These are phyloP conservation scores for Gnathochromis pfefferi DNA, from an alignment of 2,113 vertebrate genomes.

Conservation along the genomic window DNA sequence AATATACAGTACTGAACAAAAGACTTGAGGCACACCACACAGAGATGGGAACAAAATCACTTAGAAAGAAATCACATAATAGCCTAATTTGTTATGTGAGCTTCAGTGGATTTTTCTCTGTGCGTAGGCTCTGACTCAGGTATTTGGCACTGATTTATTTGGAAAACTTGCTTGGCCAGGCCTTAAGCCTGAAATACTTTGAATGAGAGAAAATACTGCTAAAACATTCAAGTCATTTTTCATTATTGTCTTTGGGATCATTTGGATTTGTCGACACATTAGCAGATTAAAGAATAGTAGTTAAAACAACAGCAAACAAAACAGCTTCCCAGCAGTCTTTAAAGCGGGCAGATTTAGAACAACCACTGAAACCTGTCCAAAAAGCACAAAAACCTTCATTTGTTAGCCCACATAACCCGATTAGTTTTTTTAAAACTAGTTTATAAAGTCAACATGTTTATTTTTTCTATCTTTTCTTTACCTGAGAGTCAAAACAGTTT, in stretches of 20 bases:
- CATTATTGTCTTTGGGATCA: neutral
- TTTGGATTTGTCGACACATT: neutral
- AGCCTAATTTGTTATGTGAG: neutral
- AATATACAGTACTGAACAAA: neutral
- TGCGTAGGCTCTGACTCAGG: neutral
- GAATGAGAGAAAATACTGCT: neutral
- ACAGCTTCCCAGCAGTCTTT: neutral
- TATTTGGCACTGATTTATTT: neutral
- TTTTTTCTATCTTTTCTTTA: neutral
- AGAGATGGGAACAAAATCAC: neutral
- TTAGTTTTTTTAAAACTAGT: neutral
- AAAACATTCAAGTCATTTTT: neutral
- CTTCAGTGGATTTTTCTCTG: neutral
- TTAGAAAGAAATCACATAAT: neutral
- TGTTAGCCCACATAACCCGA: accelerated
- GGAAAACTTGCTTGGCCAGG: neutral
- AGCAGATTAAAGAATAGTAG: neutral
- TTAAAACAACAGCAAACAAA: neutral
- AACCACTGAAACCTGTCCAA: neutral
- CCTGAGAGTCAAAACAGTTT: neutral
- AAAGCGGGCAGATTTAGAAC: neutral
- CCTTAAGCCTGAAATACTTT: neutral
- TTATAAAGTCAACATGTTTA: neutral
- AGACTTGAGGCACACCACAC: neutral
- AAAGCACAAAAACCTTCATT: neutral